A percentile compares a stretch with the other conserved stretches of the same genome.
Conservation (phyloP, 2,888 invertebrate species). For the Ephialtes manifestator region DNA sequence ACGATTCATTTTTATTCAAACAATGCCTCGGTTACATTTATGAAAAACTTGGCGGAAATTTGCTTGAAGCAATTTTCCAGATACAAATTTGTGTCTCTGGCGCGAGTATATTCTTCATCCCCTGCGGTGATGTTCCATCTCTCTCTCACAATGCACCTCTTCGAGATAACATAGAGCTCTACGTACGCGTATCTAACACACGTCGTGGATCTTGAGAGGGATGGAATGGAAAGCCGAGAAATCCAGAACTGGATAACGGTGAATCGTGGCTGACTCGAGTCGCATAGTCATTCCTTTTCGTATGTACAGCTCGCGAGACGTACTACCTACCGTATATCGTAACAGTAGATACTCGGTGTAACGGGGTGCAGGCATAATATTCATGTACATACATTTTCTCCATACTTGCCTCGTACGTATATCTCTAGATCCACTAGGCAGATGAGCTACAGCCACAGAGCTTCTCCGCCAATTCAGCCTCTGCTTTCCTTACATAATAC, state of each 20-base stretch:
- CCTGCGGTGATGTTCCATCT: conserved; percentile 11
- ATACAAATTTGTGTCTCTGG: conserved; percentile 30
- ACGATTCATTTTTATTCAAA: background rate
- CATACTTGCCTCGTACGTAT: conserved; percentile 25
- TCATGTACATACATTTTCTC: conserved; percentile 44
- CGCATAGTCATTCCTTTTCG: conserved; percentile 20
- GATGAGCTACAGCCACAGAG: conserved; percentile 59
- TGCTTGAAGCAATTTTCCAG: conserved; percentile 29
- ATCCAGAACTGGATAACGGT: conserved; percentile 60
- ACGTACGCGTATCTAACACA: conserved; percentile 36
- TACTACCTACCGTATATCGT: conserved; percentile 36
- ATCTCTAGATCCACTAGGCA: conserved; percentile 49
- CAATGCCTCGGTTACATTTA: conserved; percentile 6
- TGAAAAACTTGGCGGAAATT: conserved; percentile 10
- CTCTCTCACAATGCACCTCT: conserved; percentile 3
- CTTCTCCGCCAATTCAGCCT: conserved; percentile 19
- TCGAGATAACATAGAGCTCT: conserved; percentile 53
- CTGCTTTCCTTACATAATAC: conserved; percentile 45
- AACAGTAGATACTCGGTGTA: conserved; percentile 46
- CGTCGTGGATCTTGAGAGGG: conserved; percentile 41
- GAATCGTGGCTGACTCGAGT: conserved; percentile 56
- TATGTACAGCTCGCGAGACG: background rate
- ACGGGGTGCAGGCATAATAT: conserved; percentile 51
- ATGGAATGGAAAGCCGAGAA: conserved; percentile 56
- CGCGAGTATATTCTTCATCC: conserved; percentile 48